phyloP scores from a whole-genome alignment of 2,888 invertebrate species.

The Macrophya alboannulata region DNA sequence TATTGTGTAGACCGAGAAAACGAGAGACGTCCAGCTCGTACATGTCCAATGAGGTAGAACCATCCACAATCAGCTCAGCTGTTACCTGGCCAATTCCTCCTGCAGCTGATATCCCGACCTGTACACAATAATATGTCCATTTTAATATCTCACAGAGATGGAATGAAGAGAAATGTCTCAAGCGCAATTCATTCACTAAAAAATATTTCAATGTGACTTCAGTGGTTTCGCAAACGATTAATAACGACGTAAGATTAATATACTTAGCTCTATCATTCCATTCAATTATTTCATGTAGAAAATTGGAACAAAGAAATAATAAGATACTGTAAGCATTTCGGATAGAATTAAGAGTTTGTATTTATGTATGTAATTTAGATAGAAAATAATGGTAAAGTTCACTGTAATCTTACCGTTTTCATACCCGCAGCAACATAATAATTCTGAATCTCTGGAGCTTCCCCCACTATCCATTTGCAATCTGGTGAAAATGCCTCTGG shows the following conservation, averaged over 20 bases:
- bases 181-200: neutral
- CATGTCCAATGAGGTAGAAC: slow-evolving; percentile 91
- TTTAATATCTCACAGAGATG: slow-evolving; percentile 11
- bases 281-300: slow-evolving; percentile 30
- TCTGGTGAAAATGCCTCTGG: slow-evolving; percentile 98
- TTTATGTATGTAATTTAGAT: slow-evolving; percentile 10
- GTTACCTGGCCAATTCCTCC: slow-evolving; percentile 97
- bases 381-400: neutral
- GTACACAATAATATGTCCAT: slow-evolving; percentile 18
- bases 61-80: slow-evolving; percentile 93
- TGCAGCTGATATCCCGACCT: slow-evolving; percentile 95
- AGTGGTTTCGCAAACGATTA: neutral
- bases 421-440: slow-evolving; percentile 93
- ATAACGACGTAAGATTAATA: neutral
- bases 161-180: neutral
- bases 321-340: slow-evolving; percentile 44
- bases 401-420: slow-evolving; percentile 85
- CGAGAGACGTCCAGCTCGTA: slow-evolving; percentile 95
- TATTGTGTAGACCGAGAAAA: slow-evolving; percentile 96
- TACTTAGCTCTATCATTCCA: slow-evolving; percentile 20
- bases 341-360: neutral
- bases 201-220: neutral
- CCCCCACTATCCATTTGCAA: slow-evolving; percentile 97
- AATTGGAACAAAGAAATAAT: slow-evolving; percentile 15
- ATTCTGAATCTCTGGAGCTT: slow-evolving; percentile 91